These are phyloP conservation scores for Enoplolaimus lenunculus DNA, from an alignment of 2,888 invertebrate genomes.

Conservation along the genomic window DNA sequence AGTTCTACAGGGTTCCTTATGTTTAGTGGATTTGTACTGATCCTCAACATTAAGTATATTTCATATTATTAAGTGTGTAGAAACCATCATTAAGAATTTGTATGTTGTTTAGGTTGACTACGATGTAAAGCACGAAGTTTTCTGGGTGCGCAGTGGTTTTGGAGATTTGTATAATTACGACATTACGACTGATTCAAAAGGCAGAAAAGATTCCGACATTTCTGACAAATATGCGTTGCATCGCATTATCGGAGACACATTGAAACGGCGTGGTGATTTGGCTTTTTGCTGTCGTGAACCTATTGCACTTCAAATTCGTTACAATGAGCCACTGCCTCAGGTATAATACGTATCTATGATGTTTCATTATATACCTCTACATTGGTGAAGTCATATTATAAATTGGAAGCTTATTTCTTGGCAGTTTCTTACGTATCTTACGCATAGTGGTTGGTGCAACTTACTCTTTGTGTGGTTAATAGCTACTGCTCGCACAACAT, in stretches of 20 bases:
- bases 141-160: constrained; percentile 17
- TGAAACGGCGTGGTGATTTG: constrained; percentile 16
- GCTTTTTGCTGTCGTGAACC: constrained; percentile 18
- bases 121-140: not conserved
- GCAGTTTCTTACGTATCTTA: too few species aligned
- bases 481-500: too few species aligned
- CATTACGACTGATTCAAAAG: not conserved
- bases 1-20: too few species aligned
- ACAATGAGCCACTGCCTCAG: constrained; percentile 8
- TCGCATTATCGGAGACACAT: constrained; percentile 8
- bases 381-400: too few species aligned
- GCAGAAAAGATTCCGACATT: not conserved
- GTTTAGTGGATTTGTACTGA: too few species aligned
- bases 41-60: too few species aligned
- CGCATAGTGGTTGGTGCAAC: too few species aligned
- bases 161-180: not conserved
- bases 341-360: not conserved
- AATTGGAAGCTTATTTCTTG: too few species aligned
- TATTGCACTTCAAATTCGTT: constrained; percentile 1
- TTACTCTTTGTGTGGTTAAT: too few species aligned
- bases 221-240: not conserved
- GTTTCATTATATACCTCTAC: too few species aligned
- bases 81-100: too few species aligned
- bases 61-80: too few species aligned
- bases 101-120: constrained; percentile 1